A percentile compares a stretch with the other conserved stretches of the same genome.
Conservation (phyloP, 1,140 invertebrate genomes). For the Globodera ellingtonae region DNA sequence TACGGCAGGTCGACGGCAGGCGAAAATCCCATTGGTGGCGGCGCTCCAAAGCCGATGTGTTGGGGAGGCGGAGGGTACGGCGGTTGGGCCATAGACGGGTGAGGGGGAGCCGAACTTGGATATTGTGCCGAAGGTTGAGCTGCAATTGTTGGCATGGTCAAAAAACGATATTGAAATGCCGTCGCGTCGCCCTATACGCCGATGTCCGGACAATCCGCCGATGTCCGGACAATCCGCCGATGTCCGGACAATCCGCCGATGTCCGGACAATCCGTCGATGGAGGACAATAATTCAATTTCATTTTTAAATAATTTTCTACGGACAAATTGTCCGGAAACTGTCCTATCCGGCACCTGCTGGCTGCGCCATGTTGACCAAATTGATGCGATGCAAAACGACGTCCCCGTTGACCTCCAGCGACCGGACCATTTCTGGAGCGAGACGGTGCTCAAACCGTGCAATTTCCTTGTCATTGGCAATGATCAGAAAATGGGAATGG, state of each 20-base stretch:
- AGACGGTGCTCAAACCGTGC: conserved; percentile 24
- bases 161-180: too few relatives aligned
- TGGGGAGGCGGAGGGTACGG: not conserved
- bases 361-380: conserved; percentile 14
- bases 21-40: not conserved
- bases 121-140: not conserved
- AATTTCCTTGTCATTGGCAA: conserved; percentile 22
- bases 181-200: too few relatives aligned
- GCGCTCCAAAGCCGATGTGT: not conserved
- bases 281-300: too few relatives aligned
- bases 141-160: too few relatives aligned
- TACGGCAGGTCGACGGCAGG: not conserved
- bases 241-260: too few relatives aligned
- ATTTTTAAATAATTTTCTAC: too few relatives aligned
- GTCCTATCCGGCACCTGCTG: not conserved
- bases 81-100: not conserved
- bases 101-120: too few relatives aligned
- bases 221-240: too few relatives aligned
- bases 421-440: conserved; percentile 6
- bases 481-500: conserved; percentile 27
- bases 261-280: too few relatives aligned
- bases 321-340: too few relatives aligned
- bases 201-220: too few relatives aligned
- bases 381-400: conserved; percentile 22
- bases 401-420: conserved; percentile 15